Evolutionary conservation across 2,113 vertebrate genomes (phyloP), one percentile per base, ranked within the genome.

Genomic region (Paraplagusia blochii): DNA sequence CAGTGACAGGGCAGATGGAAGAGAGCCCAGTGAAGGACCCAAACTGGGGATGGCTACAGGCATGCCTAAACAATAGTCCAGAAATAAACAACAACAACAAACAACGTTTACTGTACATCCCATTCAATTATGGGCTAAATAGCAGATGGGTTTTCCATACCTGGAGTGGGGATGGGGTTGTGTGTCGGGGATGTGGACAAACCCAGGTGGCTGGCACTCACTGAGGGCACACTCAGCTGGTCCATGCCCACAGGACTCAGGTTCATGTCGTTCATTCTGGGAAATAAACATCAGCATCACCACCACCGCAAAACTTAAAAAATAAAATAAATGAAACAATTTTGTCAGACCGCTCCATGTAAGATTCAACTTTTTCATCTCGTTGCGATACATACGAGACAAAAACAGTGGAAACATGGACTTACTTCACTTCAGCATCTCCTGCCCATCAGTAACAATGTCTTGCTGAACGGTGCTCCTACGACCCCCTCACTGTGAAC

Each of bases 251-350:
- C 94, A 29, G 95, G 91, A 81, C 93, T 98, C 80, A 99, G 85
- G 87, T 95, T 98, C 91, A 98, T 95, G 69, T 99, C 96, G 82
- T 99, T 99, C 97, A 99, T 99, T 77, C 95, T 99, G 63, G 11
- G 42, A 16, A 43, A 34, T 12, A 45, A 12, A 46, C 4, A 1
- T 22, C 45, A 29, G 7, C 11, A 66, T 44, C 33, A 52, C n/a
- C 11, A 42, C 7, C 9, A 50, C 9, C 15, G 5, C 35, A 36
- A 36, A 10, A 36, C 35, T 36, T 36, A 36, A 36, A 36, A 36
- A 38, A 2, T 38, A n/a, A n/a, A n/a, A n/a, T n/a, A n/a, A n/a
- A n/a, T n/a, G n/a, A n/a, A n/a, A n/a, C n/a, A n/a, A n/a, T n/a
- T n/a, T n/a, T n/a, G 22, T 29, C 22, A 4, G 22, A 29, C 22